Percentiles rank a stretch among this genome's conserved stretches.
Evolutionary conservation across 2,113 vertebrate species (phyloP).

Genomic region (Trichomycterus rosablanca): DNA sequence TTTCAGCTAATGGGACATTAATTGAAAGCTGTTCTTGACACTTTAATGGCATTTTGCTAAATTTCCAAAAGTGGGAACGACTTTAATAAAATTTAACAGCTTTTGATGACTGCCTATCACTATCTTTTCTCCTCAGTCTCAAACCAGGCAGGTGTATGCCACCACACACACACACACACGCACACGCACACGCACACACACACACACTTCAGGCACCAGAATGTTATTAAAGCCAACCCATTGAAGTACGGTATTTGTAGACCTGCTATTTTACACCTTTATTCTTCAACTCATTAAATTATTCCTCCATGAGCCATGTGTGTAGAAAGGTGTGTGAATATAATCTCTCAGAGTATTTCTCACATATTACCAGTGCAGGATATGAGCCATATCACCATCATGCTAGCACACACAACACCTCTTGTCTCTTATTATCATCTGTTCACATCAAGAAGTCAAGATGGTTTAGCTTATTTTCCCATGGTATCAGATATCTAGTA

Average conservation of each 20-base stretch:
- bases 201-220: not conserved
- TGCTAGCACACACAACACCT: too few species aligned
- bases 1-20: constrained; percentile 33
- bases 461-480: too few species aligned
- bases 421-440: too few species aligned
- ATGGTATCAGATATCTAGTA: too few species aligned
- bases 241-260: not conserved
- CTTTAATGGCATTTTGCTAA: constrained; percentile 40
- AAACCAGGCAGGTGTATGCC: too few species aligned
- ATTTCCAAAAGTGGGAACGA: constrained; percentile 34
- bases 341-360: not conserved
- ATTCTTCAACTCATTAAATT: too few species aligned
- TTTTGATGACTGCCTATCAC: constrained; percentile 12
- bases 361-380: too few species aligned
- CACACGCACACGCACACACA: not conserved
- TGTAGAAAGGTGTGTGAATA: not conserved
- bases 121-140: not conserved
- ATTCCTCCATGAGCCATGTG: too few species aligned
- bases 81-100: constrained; percentile 32
- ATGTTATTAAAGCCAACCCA: not conserved
- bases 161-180: too few species aligned
- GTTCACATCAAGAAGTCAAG: too few species aligned
- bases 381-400: too few species aligned
- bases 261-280: too few species aligned
- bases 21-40: constrained; percentile 27